These are phyloP conservation scores for Pollachius pollachius DNA, from an alignment of 2,113 vertebrate species.

Conservation along the genomic window DNA sequence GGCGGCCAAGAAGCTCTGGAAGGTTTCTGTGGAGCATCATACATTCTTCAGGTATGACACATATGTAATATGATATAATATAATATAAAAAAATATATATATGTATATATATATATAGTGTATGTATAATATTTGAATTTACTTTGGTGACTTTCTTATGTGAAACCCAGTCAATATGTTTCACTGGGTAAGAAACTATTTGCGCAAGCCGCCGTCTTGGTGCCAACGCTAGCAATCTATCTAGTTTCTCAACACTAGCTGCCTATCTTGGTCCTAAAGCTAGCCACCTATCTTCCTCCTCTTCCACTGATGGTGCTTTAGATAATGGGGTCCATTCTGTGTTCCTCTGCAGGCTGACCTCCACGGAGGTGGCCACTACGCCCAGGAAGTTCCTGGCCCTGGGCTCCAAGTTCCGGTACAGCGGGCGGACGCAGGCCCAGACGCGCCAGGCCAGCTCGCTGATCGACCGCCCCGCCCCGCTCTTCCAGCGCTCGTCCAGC, in stretches of 20 bases:
- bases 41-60: conserved; percentile 92
- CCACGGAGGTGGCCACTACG: conserved; percentile 89
- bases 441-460: conserved; percentile 93
- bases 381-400: conserved; percentile 89
- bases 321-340: not conserved
- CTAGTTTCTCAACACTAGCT: too few species aligned
- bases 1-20: conserved; percentile 98
- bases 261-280: too few species aligned
- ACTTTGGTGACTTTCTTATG: too few species aligned
- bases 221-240: too few species aligned
- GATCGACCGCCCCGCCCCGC: conserved; percentile 91
- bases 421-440: conserved; percentile 94
- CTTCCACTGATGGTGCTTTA: too few species aligned
- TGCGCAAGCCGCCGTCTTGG: too few species aligned
- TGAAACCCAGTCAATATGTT: too few species aligned
- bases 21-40: conserved; percentile 98
- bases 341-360: conserved; percentile 80
- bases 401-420: conserved; percentile 98
- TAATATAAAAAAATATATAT: too few species aligned
- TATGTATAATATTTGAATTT: not conserved
- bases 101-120: not conserved
- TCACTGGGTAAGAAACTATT: too few species aligned
- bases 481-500: conserved; percentile 91
- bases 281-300: too few species aligned
- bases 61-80: not conserved